These are phyloP conservation scores for Phalacrocorax pelagicus DNA, from an alignment of 2,113 vertebrate genomes.

Conservation along the genomic window DNA sequence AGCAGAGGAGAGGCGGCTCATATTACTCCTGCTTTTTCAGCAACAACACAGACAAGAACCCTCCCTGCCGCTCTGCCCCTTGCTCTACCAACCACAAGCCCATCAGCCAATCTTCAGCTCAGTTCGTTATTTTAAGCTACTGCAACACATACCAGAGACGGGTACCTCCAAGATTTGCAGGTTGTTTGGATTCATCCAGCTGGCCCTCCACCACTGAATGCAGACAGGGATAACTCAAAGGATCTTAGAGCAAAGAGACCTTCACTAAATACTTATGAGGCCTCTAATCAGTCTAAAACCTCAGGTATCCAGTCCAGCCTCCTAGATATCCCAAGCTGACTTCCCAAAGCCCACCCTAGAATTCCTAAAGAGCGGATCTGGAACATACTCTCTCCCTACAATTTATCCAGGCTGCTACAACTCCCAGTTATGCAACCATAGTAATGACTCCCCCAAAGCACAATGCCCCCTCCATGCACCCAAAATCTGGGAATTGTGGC, in stretches of 20 bases:
- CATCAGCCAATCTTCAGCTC: constrained; percentile 7
- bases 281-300: not conserved
- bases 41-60: constrained; percentile 20
- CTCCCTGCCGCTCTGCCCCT: constrained; percentile 3
- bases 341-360: not conserved
- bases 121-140: not conserved
- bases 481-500: not conserved
- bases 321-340: not conserved
- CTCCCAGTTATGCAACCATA: not conserved
- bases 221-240: not conserved
- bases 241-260: not conserved
- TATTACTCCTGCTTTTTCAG: constrained; percentile 46
- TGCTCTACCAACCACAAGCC: constrained; percentile 35
- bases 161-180: not conserved
- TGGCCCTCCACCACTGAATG: not conserved
- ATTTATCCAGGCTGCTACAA: not conserved
- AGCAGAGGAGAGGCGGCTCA: constrained; percentile 48
- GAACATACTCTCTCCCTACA: not conserved
- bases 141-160: not conserved
- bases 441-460: not conserved
- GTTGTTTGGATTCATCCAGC: not conserved
- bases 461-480: accelerated
- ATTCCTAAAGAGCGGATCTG: not conserved
- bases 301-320: not conserved
- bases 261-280: not conserved